Evolutionary conservation across 2,888 invertebrate species (phyloP).

Genomic region (Stenodera caucasica): DNA sequence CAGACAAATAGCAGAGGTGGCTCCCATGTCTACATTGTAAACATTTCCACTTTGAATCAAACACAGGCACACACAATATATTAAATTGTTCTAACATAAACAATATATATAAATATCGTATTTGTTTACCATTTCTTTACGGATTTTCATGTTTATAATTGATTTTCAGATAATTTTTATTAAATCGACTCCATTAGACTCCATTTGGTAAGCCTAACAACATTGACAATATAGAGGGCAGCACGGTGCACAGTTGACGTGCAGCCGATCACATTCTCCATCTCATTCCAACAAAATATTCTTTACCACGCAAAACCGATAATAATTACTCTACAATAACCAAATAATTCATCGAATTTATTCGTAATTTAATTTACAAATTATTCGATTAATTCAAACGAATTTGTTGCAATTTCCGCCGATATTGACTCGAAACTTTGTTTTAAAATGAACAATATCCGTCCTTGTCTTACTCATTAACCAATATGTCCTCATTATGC

Average conservation of each 20-base stretch:
- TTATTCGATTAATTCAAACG: background rate
- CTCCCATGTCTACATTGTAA: slow-evolving; percentile 59
- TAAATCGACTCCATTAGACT: slow-evolving; percentile 67
- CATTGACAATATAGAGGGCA: slow-evolving; percentile 84
- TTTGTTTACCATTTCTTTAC: slow-evolving; percentile 57
- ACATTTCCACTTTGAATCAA: slow-evolving; percentile 53
- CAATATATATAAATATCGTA: slow-evolving; percentile 42
- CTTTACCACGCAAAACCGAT: background rate
- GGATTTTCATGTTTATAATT: slow-evolving; percentile 55
- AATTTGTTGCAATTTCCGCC: too few species aligned
- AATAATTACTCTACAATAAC: background rate
- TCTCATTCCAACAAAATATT: slow-evolving; percentile 5
- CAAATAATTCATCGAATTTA: background rate
- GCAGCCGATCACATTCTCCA: slow-evolving; percentile 27
- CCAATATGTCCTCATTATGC: slow-evolving; percentile 62
- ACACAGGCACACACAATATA: slow-evolving; percentile 49
- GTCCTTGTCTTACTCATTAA: slow-evolving; percentile 55
- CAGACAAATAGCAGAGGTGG: slow-evolving; percentile 57
- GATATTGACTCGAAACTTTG: too few species aligned
- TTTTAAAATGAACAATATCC: slow-evolving; percentile 9
- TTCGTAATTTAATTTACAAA: background rate
- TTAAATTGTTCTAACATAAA: slow-evolving; percentile 46
- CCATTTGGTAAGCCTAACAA: slow-evolving; percentile 66
- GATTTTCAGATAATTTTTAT: slow-evolving; percentile 66
- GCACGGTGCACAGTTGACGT: slow-evolving; percentile 64